Conservation (phyloP, 2,888 invertebrate species). For the Stenotaenia linearis region DNA sequence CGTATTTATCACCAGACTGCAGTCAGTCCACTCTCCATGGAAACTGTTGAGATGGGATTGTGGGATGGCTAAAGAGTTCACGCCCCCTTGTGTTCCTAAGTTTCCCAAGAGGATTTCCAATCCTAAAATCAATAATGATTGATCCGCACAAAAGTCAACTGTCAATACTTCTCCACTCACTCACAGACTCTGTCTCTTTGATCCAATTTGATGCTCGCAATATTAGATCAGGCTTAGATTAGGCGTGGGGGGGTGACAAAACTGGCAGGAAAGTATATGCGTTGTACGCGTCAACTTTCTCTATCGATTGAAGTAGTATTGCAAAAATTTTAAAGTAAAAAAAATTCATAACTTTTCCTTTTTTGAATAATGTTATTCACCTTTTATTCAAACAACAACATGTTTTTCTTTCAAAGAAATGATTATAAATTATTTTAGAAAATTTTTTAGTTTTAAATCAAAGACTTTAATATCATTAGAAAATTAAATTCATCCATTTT, state of each 20-base stretch:
- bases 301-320: background rate
- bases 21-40: constrained; percentile 17
- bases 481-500: background rate
- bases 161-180: constrained; percentile 26
- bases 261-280: constrained; percentile 21
- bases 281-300: background rate
- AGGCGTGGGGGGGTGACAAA: constrained; percentile 3
- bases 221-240: constrained; percentile 26
- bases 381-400: no score
- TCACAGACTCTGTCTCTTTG: constrained; percentile 18
- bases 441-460: no score
- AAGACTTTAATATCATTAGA: no score
- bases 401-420: background rate
- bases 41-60: constrained; percentile 14
- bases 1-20: background rate
- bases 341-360: background rate
- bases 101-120: constrained; percentile 9
- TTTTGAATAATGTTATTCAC: no score
- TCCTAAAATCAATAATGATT: constrained; percentile 21
- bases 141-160: constrained; percentile 20
- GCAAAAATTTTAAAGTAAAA: background rate
- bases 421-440: no score
- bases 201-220: constrained; percentile 26
- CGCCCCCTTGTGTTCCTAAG: constrained; percentile 15
- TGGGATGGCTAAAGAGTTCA: constrained; percentile 11